phyloP scores from a whole-genome alignment of 2,797 vertebrate species.

The Syngnathus rostellatus region DNA sequence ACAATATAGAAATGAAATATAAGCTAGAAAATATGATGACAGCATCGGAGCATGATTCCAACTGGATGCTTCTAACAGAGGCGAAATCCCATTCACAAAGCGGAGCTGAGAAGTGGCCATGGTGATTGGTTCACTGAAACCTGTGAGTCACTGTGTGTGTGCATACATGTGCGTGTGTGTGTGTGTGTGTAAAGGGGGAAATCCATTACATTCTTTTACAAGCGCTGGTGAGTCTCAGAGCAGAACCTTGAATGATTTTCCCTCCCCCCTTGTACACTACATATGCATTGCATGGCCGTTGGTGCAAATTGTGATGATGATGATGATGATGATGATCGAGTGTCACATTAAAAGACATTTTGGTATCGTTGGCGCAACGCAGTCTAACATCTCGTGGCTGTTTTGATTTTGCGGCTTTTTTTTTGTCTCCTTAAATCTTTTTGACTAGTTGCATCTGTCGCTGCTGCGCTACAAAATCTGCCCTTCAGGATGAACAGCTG shows the following conservation, averaged over 20 bases:
- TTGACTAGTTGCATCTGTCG: background rate
- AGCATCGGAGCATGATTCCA: constrained; percentile 6
- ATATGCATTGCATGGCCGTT: constrained; percentile 3
- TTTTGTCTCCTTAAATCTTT: background rate
- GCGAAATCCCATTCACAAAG: constrained; percentile 65
- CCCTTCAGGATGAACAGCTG: background rate
- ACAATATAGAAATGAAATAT: background rate
- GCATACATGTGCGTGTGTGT: constrained; percentile 26
- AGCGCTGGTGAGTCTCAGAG: constrained; percentile 8
- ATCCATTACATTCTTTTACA: constrained; percentile 4
- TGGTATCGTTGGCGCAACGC: background rate
- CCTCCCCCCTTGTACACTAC: constrained; percentile 3
- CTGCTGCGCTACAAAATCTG: background rate
- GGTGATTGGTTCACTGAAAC: constrained; percentile 54
- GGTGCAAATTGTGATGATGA: background rate
- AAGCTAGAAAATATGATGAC: background rate
- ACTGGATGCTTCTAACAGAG: constrained; percentile 37
- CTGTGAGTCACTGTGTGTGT: constrained; percentile 8
- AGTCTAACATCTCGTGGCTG: background rate
- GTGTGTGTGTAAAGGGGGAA: constrained; percentile 7
- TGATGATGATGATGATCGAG: constrained; percentile 13
- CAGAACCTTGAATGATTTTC: constrained; percentile 30
- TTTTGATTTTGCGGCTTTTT: background rate
- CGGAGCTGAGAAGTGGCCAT: constrained; percentile 44
- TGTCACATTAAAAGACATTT: background rate